Base-by-base conservation (phyloP, 2,888 invertebrate genomes). In the Macrophya alboannulata region DNA sequence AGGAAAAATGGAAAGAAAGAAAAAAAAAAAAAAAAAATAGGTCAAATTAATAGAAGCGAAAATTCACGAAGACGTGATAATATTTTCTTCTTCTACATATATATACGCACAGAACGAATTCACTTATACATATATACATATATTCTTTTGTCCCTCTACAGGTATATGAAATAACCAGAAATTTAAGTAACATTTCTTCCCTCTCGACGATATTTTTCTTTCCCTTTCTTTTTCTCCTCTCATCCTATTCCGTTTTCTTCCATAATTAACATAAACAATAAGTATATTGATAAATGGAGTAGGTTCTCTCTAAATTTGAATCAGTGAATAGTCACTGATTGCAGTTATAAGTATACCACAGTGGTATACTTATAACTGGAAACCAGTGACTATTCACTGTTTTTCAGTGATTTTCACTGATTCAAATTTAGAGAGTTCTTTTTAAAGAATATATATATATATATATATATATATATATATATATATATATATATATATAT, bases 41-140 rank as follows among this genome's bases (percentile, higher is more conserved):
- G 77, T 51, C 6, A 37, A 68, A 77, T 77, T 77, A 77, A 77
- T 77, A 55, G 37, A 25, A 31, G 31, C 55, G 77, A 81, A 81
- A 81, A 81, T 62, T 81, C 62, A 25, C 62, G n/a, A 62, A 43
- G 79, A 81, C 40, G 79, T n/a, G 79, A 81, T 55, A 55, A 62
- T 81, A 81, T 81, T 81, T 81, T 40, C 51, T 12, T 37, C 37
- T 10, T 21, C 40, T n/a, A 4, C 15, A 3, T 48, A 1, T 48
- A 3, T 48, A 1, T 48, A 48, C 12, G 37, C 4, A 62, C 31
- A 10, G 62, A 62, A 68, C 37, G 17, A 37, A 68, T 68, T 21
- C 5, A 9, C 62, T 12, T 8, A 5, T n/a, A 4, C 15, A 3
- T 48, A 1, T 48, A 3, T 48, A 1, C 4, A 48, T 8, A 5